These are phyloP conservation scores for Halcyon badia DNA, from an alignment of 2,797 vertebrate genomes.

Conservation along the genomic window DNA sequence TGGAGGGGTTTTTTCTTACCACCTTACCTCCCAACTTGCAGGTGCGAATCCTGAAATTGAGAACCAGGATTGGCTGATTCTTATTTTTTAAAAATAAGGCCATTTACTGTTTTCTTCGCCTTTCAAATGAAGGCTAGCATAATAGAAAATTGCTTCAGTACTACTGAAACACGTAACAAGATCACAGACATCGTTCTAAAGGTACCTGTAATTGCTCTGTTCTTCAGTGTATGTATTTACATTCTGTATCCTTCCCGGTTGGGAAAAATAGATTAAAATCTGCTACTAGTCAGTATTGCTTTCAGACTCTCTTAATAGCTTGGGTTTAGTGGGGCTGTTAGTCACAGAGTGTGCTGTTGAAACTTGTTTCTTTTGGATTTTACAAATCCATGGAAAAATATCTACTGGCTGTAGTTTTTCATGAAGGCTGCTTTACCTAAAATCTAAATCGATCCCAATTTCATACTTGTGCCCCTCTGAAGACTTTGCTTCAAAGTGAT, in stretches of 20 bases:
- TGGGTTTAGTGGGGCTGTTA: slow-evolving; percentile 2
- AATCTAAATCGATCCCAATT: background rate
- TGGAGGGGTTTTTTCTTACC: background rate
- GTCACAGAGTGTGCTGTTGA: background rate
- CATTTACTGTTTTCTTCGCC: background rate
- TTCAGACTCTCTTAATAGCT: slow-evolving; percentile 29
- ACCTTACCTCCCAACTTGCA: background rate
- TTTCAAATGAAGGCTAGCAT: background rate
- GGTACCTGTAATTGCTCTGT: slow-evolving; percentile 26
- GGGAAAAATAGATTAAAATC: slow-evolving; percentile 60
- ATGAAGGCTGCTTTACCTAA: background rate
- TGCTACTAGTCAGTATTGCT: background rate
- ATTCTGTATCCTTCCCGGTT: slow-evolving; percentile 32
- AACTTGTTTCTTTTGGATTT: slow-evolving; percentile 47
- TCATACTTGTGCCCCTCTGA: background rate
- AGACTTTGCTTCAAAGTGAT: background rate
- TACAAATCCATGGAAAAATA: slow-evolving; percentile 38
- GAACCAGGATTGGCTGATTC: background rate
- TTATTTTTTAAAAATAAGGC: background rate
- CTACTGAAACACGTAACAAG: background rate
- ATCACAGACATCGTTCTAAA: slow-evolving; percentile 4
- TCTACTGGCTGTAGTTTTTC: background rate
- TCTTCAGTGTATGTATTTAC: background rate
- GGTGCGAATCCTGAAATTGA: background rate
- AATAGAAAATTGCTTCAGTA: background rate